phyloP scores from a whole-genome alignment of 2,888 invertebrate genomes.

The Stenodema calcarata region DNA sequence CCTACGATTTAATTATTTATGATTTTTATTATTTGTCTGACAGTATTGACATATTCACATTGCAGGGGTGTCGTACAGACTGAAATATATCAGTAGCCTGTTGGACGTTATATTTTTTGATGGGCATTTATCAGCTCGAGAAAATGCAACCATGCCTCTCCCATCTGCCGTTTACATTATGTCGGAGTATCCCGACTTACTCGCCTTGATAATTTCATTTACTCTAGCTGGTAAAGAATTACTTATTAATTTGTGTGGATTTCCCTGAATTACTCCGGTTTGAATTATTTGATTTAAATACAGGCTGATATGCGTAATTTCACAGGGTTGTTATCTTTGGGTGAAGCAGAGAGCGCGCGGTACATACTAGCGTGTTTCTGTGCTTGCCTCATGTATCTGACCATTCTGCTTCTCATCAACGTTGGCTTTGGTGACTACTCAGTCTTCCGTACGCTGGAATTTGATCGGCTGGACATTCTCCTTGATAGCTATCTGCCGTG shows the following conservation, averaged over 20 bases:
- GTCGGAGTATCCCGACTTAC: neutral
- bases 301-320: neutral
- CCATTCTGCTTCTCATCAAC: neutral
- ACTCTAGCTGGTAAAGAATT: neutral
- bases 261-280: no score
- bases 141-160: neutral
- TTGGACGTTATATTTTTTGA: slow-evolving; percentile 22
- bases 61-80: slow-evolving; percentile 22
- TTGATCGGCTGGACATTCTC: slow-evolving; percentile 7
- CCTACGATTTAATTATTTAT: no score
- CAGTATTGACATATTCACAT: no score
- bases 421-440: neutral
- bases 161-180: neutral
- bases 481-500: neutral
- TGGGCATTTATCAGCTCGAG: neutral
- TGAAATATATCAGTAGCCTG: slow-evolving; percentile 11
- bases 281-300: no score
- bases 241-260: no score
- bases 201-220: slow-evolving; percentile 13
- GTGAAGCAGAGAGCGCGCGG: neutral
- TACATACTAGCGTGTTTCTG: slow-evolving; percentile 5
- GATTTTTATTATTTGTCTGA: no score
- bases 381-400: neutral
- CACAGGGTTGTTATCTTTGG: slow-evolving; percentile 12
- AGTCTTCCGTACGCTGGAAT: neutral